Base-by-base conservation (phyloP, 2,797 vertebrate species). In the Parambassis ranga region DNA sequence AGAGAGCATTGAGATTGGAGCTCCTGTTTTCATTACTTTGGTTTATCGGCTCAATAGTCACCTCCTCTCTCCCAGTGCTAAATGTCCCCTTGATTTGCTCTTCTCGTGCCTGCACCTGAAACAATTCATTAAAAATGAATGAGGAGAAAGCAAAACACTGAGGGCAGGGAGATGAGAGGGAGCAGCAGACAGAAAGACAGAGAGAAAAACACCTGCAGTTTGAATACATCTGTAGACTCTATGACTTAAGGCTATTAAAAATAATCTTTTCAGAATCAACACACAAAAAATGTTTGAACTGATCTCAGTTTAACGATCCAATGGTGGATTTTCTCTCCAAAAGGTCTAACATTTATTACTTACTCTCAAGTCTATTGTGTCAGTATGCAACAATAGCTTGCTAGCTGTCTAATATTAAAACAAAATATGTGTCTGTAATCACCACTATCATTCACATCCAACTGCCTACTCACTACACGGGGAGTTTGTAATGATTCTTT, bases 21-120 rank as follows among this genome's bases (percentile, higher is more conserved):
- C 65, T 89, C 86, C 93, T 90, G 91, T 94, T 96, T 95, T 94
- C 92, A 95, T 95, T 95, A 93, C 90, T 91, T 86, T 92, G 92
- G 89, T 92, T 92, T 90, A 92, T 90, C 91, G 84, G 84, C 94
- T 90, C 88, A 93, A 94, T 94, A 92, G 94, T 94, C 90, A 92
- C 90, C 83, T 87, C 87, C 88, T 86, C 75, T 82, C 90, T 92
- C 71, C 62, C 68, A 58, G 83, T 79, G 83, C 83, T 90, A 86
- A 88, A 87, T 79, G 87, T 87, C 82, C 77, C 49, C 63, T 65
- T 86, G 82, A 87, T 90, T 90, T 86, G 86, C 85, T 81, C 79
- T 77, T 55, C 80, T 83, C 63, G 53, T 72, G 70, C 75, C 52
- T 20, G 65, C 82, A 89, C 84, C 81, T 86, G 83, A 83, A 89